Evolutionary conservation across 64 coral and sea anemone species (phyloP).

Genomic region (Porites lutea): DNA sequence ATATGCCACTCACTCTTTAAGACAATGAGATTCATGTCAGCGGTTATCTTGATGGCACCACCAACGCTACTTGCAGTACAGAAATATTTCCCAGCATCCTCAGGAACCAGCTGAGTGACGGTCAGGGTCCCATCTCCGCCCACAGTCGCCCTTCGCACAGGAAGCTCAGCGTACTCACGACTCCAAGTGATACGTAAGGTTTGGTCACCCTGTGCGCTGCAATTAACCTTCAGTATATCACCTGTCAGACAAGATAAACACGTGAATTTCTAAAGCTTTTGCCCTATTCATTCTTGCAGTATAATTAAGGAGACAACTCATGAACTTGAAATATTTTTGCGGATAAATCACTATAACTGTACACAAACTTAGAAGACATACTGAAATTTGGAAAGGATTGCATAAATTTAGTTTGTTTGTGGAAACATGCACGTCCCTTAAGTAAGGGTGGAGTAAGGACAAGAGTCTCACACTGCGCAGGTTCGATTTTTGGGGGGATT

Average conservation of each 20-base stretch:
- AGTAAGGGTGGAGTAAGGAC: too few species aligned
- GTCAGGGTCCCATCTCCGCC: constrained; percentile 18
- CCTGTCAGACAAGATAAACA: background rate
- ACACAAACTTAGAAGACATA: too few species aligned
- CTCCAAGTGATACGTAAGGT: constrained; percentile 44
- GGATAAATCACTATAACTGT: too few species aligned
- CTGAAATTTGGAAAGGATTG: too few species aligned
- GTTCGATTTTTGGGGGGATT: too few species aligned
- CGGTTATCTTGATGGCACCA: constrained; percentile 31
- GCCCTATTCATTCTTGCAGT: too few species aligned
- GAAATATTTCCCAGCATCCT: constrained; percentile 61
- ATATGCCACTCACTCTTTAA: constrained; percentile 46
- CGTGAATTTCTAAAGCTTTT: too few species aligned
- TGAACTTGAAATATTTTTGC: too few species aligned
- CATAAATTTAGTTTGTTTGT: too few species aligned
- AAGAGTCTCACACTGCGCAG: too few species aligned
- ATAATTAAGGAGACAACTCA: too few species aligned
- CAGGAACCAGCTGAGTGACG: constrained; percentile 41
- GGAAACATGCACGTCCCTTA: too few species aligned
- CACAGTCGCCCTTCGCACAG: constrained; percentile 29
- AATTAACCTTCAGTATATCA: constrained; percentile 45
- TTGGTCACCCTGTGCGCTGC: constrained; percentile 42
- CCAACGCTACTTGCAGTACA: constrained; percentile 54
- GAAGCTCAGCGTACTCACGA: constrained; percentile 39
- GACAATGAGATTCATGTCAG: constrained; percentile 35